These are phyloP conservation scores for Phataginus tricuspis DNA, from an alignment of 2,797 vertebrate genomes.

Conservation along the genomic window DNA sequence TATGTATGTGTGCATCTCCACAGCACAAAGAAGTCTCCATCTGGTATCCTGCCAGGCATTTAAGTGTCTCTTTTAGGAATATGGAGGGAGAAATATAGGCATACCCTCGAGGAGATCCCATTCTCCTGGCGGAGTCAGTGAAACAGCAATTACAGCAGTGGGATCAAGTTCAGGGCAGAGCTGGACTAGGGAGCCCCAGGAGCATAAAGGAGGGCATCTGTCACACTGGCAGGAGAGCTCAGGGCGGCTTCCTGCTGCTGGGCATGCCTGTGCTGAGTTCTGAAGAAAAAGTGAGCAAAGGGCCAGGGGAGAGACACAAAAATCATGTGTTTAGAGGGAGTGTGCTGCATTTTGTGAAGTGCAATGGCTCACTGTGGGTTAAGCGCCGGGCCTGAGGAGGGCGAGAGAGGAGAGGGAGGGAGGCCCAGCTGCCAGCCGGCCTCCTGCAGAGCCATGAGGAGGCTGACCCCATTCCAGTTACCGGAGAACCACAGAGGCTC, in stretches of 20 bases:
- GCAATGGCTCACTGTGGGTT: background rate
- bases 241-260: background rate
- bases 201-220: accelerated
- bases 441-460: accelerated
- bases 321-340: background rate
- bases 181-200: background rate
- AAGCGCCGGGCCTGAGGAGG: accelerated
- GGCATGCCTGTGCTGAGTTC: background rate
- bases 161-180: background rate
- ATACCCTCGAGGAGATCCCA: background rate
- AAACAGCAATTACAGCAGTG: background rate
- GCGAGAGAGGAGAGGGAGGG: background rate
- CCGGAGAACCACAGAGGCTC: background rate
- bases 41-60: background rate
- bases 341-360: background rate
- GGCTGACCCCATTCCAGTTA: accelerated
- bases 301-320: accelerated
- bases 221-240: background rate
- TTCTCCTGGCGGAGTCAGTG: background rate
- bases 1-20: background rate
- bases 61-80: background rate
- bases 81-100: background rate
- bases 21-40: background rate
- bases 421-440: background rate
- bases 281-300: background rate